A percentile compares a stretch with the other conserved stretches of the same genome.
Conservation (phyloP, 35 echinoderm and acorn worm species). For the Chiridota heheva region DNA sequence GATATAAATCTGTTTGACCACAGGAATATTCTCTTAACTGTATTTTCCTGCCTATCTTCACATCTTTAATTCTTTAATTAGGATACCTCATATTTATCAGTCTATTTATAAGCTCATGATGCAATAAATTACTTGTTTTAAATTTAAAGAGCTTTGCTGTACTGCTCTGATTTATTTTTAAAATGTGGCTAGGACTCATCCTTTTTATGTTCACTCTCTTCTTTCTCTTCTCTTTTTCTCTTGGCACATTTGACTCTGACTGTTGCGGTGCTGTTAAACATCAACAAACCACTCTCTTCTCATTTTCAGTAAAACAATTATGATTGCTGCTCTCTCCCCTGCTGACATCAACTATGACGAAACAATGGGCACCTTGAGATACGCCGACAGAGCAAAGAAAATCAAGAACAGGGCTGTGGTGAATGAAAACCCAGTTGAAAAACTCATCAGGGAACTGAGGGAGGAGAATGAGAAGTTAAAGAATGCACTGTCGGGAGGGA, state of each 20-base stretch:
- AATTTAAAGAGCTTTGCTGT: no score
- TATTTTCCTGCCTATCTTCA: no score
- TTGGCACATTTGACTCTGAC: no score
- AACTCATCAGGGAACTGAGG: constrained; percentile 84
- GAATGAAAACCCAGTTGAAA: constrained; percentile 95
- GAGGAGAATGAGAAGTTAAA: constrained; percentile 91
- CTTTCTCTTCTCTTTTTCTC: not conserved
- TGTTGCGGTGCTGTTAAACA: no score
- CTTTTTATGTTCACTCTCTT: not conserved
- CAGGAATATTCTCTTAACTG: no score
- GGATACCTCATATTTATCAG: no score
- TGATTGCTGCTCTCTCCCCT: constrained; percentile 91
- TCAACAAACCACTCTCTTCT: no score
- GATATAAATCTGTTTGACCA: no score
- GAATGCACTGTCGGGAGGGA: constrained; percentile 62
- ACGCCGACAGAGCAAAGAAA: constrained; percentile 97
- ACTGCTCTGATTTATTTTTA: no score
- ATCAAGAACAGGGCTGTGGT: constrained; percentile 99
- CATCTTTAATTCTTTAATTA: no score
- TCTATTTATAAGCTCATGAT: no score
- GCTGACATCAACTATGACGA: constrained; percentile 99
- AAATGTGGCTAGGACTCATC: not conserved
- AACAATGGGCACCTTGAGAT: constrained; percentile 79
- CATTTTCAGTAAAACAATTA: constrained; percentile 79
- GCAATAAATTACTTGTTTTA: no score